Evolutionary conservation across 2,888 invertebrate species (phyloP), one percentile per base, ranked within the genome.

Genomic region (Synanthedon myopaeformis): DNA sequence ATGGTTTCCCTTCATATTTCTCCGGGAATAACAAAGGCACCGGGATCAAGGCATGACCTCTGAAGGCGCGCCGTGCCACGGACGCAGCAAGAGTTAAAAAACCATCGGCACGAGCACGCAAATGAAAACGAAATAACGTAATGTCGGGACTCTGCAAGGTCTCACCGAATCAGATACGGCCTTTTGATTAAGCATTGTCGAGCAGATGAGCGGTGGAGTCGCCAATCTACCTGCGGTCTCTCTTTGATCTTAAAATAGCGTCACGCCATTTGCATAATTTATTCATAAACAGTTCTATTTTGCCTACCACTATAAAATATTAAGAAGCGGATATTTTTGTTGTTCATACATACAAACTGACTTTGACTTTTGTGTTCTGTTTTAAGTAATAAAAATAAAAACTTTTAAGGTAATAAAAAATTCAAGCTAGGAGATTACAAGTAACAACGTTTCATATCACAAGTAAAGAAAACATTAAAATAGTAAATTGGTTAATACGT

Each of bases 41-140:
- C 65, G 69, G 76, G 78, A 76, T 78, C 77, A 74, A 72, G 74
- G 67, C 73, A 72, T 82, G 83, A 86, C 86, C 85, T 73, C 71
- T 73, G 54, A 67, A 67, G 71, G 65, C 67, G 67, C 67, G 66
- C 61, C 62, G 54, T 51, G 59, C 53, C 52, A 59, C 57, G 64
- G 59, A 59, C 63, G 66, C 66, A 75, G 72, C 64, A 76, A 71
- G 67, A 74, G 66, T 64, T 72, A 82, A 81, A 82, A 80, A 79
- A 77, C 70, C 56, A 58, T 11, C 62, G 69, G 76, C 85, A 82
- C 82, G 84, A 82, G 78, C 80, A 83, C 76, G 84, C 84, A 86
- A 87, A 86, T 86, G 86, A 84, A 85, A 86, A 83, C 85, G 86
- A 83, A 86, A 86, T 86, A 86, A 77, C 80, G 77, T 76, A 74